Conservation (phyloP, 2,797 vertebrate genomes). For the Antennarius maculatus region DNA sequence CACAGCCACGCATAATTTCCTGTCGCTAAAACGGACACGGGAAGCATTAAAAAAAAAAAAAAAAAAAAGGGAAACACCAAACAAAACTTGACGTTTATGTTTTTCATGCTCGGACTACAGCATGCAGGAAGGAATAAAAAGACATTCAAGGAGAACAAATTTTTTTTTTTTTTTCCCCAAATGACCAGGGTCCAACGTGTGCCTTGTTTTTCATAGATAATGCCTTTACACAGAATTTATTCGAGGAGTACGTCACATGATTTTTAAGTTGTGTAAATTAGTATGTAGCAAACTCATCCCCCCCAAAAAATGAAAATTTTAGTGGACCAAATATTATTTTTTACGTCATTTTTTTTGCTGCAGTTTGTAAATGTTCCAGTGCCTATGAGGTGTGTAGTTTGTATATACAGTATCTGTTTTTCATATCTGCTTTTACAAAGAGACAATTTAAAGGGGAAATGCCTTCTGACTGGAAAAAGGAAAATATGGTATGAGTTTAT, state of each 20-base stretch:
- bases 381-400: slow-evolving; percentile 56
- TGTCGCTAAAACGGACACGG: not conserved
- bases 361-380: slow-evolving; percentile 64
- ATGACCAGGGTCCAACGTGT: slow-evolving; percentile 68
- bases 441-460: slow-evolving; percentile 48
- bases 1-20: slow-evolving; percentile 85
- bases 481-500: slow-evolving; percentile 15
- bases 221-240: slow-evolving; percentile 41
- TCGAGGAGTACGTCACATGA: slow-evolving; percentile 36
- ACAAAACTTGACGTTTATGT: slow-evolving; percentile 12
- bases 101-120: slow-evolving; percentile 57
- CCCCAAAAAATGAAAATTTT: slow-evolving; percentile 34
- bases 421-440: slow-evolving; percentile 57
- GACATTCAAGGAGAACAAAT: slow-evolving; percentile 47
- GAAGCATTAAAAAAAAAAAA: slow-evolving; percentile 9
- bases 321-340: slow-evolving; percentile 64
- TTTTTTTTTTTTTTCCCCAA: slow-evolving; percentile 17
- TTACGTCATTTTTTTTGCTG: slow-evolving; percentile 20
- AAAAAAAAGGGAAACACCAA: slow-evolving; percentile 41
- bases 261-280: slow-evolving; percentile 40
- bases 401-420: slow-evolving; percentile 58
- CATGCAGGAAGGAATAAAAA: slow-evolving; percentile 48
- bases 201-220: slow-evolving; percentile 65
- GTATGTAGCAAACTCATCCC: slow-evolving; percentile 43
- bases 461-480: slow-evolving; percentile 69